phyloP scores from a whole-genome alignment of 92 coral and sea anemone species.

The Plumapathes pennacea region DNA sequence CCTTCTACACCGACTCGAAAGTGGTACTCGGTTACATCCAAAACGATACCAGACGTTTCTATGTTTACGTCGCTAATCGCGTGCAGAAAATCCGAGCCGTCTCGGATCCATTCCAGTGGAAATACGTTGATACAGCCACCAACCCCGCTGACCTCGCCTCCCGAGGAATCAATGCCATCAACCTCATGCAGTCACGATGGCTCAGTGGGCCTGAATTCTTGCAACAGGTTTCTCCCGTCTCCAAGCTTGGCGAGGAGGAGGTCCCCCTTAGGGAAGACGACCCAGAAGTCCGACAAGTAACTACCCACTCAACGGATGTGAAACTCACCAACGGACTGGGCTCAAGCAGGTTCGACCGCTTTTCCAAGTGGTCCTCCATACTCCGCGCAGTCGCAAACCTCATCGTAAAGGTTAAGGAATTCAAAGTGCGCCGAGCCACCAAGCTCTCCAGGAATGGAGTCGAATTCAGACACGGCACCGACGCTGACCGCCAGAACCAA shows the following conservation, averaged over 20 bases:
- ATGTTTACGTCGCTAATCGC: conserved; percentile 35
- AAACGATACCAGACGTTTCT: conserved; percentile 31
- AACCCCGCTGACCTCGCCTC: conserved; percentile 56
- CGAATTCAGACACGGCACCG: too few relatives aligned
- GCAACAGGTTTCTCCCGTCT: neutral
- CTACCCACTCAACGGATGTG: neutral
- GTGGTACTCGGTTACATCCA: conserved; percentile 35
- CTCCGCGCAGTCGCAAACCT: conserved; percentile 9
- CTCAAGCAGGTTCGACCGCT: conserved; percentile 4
- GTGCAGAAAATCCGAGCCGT: conserved; percentile 37
- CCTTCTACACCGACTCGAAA: conserved; percentile 36
- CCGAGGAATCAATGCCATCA: conserved; percentile 15
- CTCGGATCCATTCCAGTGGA: conserved; percentile 39
- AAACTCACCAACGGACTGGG: conserved; percentile 5
- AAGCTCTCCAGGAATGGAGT: too few relatives aligned
- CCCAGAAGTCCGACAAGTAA: conserved; percentile 37
- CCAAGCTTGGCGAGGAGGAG: neutral
- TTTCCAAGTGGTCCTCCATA: conserved; percentile 7
- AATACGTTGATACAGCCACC: conserved; percentile 10
- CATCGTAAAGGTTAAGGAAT: neutral
- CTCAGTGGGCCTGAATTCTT: conserved; percentile 35
- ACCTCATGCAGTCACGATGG: conserved; percentile 15
- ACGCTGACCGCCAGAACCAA: too few relatives aligned
- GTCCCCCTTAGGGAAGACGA: conserved; percentile 15
- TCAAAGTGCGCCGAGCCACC: too few relatives aligned